phyloP scores from a whole-genome alignment of 2,888 invertebrate species.

The Drosophila affinis region DNA sequence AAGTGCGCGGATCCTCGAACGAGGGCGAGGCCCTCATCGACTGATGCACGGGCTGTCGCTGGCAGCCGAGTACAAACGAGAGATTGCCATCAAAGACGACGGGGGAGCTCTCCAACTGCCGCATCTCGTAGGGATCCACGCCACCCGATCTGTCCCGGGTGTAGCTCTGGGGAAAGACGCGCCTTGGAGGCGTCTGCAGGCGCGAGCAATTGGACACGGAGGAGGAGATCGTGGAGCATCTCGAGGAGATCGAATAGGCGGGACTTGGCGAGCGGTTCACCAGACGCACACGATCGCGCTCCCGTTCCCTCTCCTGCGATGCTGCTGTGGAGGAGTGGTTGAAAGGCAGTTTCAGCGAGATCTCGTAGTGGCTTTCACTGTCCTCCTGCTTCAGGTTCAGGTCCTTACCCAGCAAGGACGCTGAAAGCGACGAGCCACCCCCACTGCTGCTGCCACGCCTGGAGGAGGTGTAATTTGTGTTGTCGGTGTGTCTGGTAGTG shows the following conservation, averaged over 20 bases:
- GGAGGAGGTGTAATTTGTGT: slow-evolving; percentile 17
- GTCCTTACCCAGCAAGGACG: slow-evolving; percentile 56
- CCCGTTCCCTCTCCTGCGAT: slow-evolving; percentile 24
- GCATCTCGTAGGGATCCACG: slow-evolving; percentile 86
- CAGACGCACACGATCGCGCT: slow-evolving; percentile 66
- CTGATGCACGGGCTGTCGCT: slow-evolving; percentile 88
- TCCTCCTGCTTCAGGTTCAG: slow-evolving; percentile 19
- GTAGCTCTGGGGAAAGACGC: slow-evolving; percentile 88
- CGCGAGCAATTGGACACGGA: slow-evolving; percentile 63
- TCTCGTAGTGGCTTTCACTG: slow-evolving; percentile 62
- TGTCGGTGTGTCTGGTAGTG: slow-evolving; percentile 32
- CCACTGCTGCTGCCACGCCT: slow-evolving; percentile 27
- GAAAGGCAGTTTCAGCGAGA: slow-evolving; percentile 75
- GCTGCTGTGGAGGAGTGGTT: slow-evolving; percentile 32
- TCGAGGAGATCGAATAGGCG: slow-evolving; percentile 80
- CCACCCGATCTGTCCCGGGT: slow-evolving; percentile 82
- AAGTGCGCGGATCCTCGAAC: slow-evolving; percentile 90
- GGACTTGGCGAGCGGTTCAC: slow-evolving; percentile 86
- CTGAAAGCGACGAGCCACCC: slow-evolving; percentile 61
- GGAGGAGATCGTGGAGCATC: slow-evolving; percentile 66
- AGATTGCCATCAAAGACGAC: slow-evolving; percentile 93
- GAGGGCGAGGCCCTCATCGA: slow-evolving; percentile 90
- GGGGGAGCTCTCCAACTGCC: slow-evolving; percentile 89
- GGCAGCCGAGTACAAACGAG: slow-evolving; percentile 90
- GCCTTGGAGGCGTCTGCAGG: slow-evolving; percentile 85